Evolutionary conservation across 2,797 vertebrate species (phyloP), one percentile per base, ranked within the genome.

Genomic region (Xyrichtys novacula): DNA sequence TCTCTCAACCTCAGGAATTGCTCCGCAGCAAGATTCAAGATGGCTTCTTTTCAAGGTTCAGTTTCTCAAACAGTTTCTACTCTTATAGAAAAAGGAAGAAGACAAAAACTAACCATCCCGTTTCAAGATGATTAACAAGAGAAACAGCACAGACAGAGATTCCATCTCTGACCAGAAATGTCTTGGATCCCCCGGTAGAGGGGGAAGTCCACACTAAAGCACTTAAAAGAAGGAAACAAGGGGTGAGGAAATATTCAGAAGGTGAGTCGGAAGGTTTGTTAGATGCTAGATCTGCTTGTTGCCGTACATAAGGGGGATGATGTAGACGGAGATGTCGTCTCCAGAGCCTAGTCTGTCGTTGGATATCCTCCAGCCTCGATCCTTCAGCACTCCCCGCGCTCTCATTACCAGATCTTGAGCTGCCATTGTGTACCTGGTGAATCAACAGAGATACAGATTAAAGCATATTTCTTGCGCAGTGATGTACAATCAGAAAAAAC

Each of bases 281-380:
- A 15, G 20, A 19, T 25, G 73, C 83, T 94, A 93, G 71, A 92
- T 93, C 83, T 95, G 94, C 80, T 91, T 95, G 92, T 96, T 97
- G 49, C 95, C 96, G 0, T 96, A 93, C 92, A 95, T 91, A 76
- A 99, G 93, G 43, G 97, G 97, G 81, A 99, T 97, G 91, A 99
- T 96, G 61, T 96, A 99, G 87, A 98, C 97, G 0, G 98, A 97
- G 87, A 99, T 99, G 94, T 99, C 98, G 0, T 99, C 98, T 82
- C 97, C 98, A 0, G 98, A 99, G 55, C 97, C 98, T 80, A 97
- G 93, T 74, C 96, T 92, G 89, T 99, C 97, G 11, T 95, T 96
- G 34, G 96, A 94, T 88, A 99, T 99, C 80, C 98, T 95, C 98
- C 98, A 99, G 85, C 97, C 97, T 79, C 96, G 93, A 82, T 99